Percentiles rank a stretch among this genome's conserved stretches.
These are phyloP conservation scores for Tenebrosternarchus preto DNA, from an alignment of 2,113 vertebrate genomes.

Conservation along the genomic window DNA sequence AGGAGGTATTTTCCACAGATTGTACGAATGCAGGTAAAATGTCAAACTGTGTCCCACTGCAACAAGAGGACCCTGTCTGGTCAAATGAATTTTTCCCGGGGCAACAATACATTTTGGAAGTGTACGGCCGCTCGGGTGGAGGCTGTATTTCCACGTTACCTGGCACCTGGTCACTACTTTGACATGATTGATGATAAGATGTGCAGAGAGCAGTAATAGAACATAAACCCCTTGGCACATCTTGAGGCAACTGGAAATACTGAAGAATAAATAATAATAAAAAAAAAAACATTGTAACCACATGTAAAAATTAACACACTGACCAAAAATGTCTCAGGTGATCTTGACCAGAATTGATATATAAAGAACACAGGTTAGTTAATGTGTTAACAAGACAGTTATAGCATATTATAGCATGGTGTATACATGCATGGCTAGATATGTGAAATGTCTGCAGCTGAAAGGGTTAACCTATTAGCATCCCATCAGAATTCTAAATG, in stretches of 20 bases:
- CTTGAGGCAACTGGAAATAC: not conserved
- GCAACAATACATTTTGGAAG: constrained; percentile 26
- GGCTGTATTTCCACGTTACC: not conserved
- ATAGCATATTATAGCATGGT: not conserved
- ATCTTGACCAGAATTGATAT: too few relatives aligned
- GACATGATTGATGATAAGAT: constrained; percentile 12
- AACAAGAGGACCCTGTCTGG: constrained; percentile 27
- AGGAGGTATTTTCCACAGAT: constrained; percentile 28
- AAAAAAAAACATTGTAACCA: not conserved
- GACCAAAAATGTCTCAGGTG: too few relatives aligned
- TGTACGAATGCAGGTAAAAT: constrained; percentile 30
- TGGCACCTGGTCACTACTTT: not conserved
- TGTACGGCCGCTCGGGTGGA: not conserved
- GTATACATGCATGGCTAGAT: constrained; percentile 1
- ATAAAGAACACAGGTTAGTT: not conserved
- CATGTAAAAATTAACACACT: not conserved
- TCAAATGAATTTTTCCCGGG: constrained; percentile 27
- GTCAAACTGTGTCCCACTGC: constrained; percentile 23
- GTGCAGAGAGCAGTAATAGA: not conserved
- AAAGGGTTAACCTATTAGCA: not conserved
- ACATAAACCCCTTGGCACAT: not conserved
- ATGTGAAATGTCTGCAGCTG: not conserved
- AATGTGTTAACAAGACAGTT: not conserved
- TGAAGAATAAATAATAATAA: not conserved
- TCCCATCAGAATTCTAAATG: not conserved